phyloP scores from a whole-genome alignment of 2,888 invertebrate species.

The Drosophila kanekoi region DNA sequence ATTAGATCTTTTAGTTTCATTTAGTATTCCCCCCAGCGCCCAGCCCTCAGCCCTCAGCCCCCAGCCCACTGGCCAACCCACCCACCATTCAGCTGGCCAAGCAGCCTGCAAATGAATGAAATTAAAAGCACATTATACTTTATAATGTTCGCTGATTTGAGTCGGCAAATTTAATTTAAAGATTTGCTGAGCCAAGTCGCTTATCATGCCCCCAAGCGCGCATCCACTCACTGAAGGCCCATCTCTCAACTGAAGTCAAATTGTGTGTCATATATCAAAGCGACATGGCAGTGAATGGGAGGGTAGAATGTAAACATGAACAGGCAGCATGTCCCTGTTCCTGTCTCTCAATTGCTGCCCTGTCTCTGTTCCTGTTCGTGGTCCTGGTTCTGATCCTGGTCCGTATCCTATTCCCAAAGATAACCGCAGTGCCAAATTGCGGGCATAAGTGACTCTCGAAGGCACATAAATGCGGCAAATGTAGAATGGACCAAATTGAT shows the following conservation, averaged over 20 bases:
- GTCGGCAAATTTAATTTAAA: conserved; percentile 72
- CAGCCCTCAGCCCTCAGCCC: background rate
- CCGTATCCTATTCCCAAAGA: conserved; percentile 43
- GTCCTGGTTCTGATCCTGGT: background rate
- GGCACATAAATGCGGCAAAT: conserved; percentile 66
- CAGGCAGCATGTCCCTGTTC: background rate
- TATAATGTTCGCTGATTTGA: conserved; percentile 77
- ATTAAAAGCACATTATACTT: conserved; percentile 81
- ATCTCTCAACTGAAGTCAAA: conserved; percentile 26
- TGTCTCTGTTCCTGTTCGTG: background rate
- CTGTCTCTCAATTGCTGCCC: too few relatives aligned
- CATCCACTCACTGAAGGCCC: background rate
- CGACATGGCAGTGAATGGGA: background rate
- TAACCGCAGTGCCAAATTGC: conserved; percentile 76
- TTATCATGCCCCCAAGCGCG: conserved; percentile 28
- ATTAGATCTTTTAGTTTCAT: conserved; percentile 74
- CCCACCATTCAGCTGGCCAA: background rate
- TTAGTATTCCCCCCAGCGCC: conserved; percentile 24
- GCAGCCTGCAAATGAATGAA: conserved; percentile 78
- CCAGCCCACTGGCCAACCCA: background rate
- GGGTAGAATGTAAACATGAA: background rate
- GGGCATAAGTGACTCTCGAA: conserved; percentile 77
- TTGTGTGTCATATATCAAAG: conserved; percentile 59
- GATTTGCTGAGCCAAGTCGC: conserved; percentile 60
- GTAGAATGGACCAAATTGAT: conserved; percentile 58